Base-by-base conservation (phyloP, 2,888 invertebrate genomes). In the Anoncus sp. region DNA sequence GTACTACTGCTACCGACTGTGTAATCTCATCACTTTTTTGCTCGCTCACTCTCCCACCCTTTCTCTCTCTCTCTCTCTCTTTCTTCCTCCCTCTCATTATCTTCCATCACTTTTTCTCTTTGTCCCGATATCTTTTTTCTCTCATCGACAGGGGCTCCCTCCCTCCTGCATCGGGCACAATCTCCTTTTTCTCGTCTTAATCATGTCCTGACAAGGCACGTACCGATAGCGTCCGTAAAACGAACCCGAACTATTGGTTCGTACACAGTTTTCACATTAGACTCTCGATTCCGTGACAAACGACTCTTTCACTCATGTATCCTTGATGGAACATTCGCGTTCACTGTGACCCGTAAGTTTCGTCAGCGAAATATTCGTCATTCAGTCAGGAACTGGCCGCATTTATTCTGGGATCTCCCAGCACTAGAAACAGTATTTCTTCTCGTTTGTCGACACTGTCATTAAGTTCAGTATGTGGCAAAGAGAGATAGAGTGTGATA, bases 151-250 rank as follows among this genome's bases (percentile, higher is more conserved):
- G 5, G 35, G 22, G 5, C 27, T 59, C 27, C 12, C 38, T 49
- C 18, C 22, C 47, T 51, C 38, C 47, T 18, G 24, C 43, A 22
- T 27, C 57, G 45, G 45, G 10, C 35, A 66, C 60, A 45, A 74
- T 60, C 67, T 72, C 63, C 57, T 60, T 45, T 59, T 77, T 60
- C 65, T 60, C 60, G 35, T 74, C 78, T 81, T 81, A 77, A 83
- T 84, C 75, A 71, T 57, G 43, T 53, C 59, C 51, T 74, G 66
- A 79, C 60, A 63, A 60, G 70, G 74, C 75, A 81, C 78, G 83
- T 81, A 70, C 51, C 51, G 45, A 55, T 38, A 16, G 40, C 22
- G 59, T 51, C 74, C 80, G 69, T 82, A 83, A 82, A 85, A 82
- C 55, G 70, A 53, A 63, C 14, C 55, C 53, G 43, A 59, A 45